Percentiles rank a stretch among this genome's conserved stretches.
Evolutionary conservation across 2,113 vertebrate species (phyloP).

Genomic region (Atherinomorus stipes): DNA sequence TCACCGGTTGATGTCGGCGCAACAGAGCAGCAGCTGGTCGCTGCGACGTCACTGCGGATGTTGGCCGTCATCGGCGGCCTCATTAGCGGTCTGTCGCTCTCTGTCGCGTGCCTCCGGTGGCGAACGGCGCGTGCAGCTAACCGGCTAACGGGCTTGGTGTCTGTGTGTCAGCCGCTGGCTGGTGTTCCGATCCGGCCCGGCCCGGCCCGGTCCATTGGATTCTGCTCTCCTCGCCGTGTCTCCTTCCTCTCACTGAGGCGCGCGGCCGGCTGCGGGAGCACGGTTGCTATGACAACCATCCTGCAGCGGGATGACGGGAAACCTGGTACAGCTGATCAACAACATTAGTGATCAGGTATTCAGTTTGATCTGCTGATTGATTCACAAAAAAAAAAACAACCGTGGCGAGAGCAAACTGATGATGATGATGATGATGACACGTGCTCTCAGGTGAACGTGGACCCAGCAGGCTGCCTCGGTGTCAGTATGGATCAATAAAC

Average conservation of each 20-base stretch:
- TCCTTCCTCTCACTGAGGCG: slow-evolving; percentile 71
- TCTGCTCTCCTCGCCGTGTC: slow-evolving; percentile 67
- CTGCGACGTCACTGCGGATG: slow-evolving; percentile 40
- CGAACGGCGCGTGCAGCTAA: not conserved
- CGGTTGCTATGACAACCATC: slow-evolving; percentile 80
- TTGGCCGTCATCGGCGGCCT: slow-evolving; percentile 9
- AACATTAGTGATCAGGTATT: slow-evolving; percentile 2
- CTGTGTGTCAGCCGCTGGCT: not conserved
- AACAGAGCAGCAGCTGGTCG: not conserved
- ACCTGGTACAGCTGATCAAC: not conserved
- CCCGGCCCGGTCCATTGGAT: not conserved
- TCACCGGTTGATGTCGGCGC: not conserved
- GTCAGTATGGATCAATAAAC: no score
- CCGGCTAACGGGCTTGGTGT: slow-evolving; percentile 6
- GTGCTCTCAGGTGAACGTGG: no score
- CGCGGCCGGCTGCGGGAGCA: slow-evolving; percentile 62
- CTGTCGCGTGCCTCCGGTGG: slow-evolving; percentile 14
- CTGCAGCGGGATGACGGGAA: slow-evolving; percentile 37
- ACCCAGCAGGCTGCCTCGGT: no score
- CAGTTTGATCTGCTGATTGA: not conserved
- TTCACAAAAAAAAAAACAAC: no score
- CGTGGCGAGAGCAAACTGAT: no score
- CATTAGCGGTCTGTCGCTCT: slow-evolving; percentile 17
- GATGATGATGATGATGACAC: no score
- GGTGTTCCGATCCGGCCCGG: not conserved